Percentiles rank a stretch among this genome's conserved stretches.
Conservation (phyloP, 2,888 invertebrate species). For the Sarcophaga caerulescens region DNA sequence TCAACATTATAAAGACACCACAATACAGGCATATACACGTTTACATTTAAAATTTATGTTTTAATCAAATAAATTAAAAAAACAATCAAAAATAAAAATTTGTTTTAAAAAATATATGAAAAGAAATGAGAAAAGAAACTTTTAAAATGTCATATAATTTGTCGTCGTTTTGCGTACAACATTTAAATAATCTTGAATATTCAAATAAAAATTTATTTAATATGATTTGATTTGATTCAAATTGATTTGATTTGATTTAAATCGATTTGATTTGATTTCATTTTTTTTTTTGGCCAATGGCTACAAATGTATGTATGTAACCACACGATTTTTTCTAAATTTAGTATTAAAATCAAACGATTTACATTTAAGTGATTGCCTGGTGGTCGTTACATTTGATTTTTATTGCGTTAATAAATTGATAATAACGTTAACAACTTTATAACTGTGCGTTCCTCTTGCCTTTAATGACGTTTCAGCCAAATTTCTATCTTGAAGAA, state of each 20-base stretch:
- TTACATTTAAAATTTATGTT: background rate
- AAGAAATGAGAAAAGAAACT: conserved; percentile 16
- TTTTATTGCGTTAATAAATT: background rate
- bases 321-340: too few relatives aligned
- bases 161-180: background rate
- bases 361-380: too few relatives aligned
- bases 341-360: too few relatives aligned
- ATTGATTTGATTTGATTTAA: background rate
- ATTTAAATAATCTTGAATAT: conserved; percentile 30
- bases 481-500: background rate
- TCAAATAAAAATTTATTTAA: too few relatives aligned
- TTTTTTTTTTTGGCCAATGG: conserved; percentile 24
- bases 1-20: background rate
- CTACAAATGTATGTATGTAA: background rate
- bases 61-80: background rate
- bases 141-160: conserved; percentile 41
- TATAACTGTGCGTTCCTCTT: too few relatives aligned
- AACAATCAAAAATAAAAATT: background rate
- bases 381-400: too few relatives aligned
- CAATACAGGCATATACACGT: background rate
- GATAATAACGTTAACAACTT: background rate
- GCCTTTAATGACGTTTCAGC: background rate
- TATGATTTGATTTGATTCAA: background rate
- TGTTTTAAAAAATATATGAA: too few relatives aligned
- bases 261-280: background rate